phyloP scores from a whole-genome alignment of 2,113 vertebrate species.

The Vombatus ursinus region DNA sequence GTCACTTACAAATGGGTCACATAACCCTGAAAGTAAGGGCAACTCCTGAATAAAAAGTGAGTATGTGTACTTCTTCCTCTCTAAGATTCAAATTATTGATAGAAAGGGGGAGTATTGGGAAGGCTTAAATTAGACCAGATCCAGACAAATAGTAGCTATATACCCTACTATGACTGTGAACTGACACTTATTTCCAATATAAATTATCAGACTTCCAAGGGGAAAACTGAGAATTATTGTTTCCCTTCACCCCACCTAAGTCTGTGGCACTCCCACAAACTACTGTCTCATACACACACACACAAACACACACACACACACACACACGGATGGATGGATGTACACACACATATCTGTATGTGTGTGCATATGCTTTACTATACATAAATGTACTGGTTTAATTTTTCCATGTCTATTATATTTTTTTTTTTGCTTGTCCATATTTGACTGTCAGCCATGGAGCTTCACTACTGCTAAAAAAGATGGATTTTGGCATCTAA shows the following conservation, averaged over 20 bases:
- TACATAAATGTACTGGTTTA: neutral
- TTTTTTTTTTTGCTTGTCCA: neutral
- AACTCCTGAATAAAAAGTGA: neutral
- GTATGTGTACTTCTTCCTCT: neutral
- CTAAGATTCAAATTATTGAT: neutral
- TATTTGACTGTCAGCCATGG: neutral
- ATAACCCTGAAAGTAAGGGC: slow-evolving; percentile 10
- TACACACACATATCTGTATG: neutral
- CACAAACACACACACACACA: too few species aligned
- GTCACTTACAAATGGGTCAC: neutral
- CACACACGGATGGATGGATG: too few species aligned
- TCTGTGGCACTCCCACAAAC: neutral
- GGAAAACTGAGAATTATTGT: slow-evolving; percentile 40
- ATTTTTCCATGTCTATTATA: neutral
- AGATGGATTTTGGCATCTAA: neutral
- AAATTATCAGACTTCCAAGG: slow-evolving; percentile 29
- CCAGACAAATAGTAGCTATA: neutral
- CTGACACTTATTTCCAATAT: neutral
- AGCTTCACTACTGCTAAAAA: neutral
- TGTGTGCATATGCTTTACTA: neutral
- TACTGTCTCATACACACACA: too few species aligned
- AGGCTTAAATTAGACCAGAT: neutral
- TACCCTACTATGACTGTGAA: neutral
- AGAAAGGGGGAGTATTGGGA: neutral
- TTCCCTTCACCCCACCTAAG: neutral